Evolutionary conservation across 2,888 invertebrate species (phyloP).

Genomic region (Ochropleura leucogaster): DNA sequence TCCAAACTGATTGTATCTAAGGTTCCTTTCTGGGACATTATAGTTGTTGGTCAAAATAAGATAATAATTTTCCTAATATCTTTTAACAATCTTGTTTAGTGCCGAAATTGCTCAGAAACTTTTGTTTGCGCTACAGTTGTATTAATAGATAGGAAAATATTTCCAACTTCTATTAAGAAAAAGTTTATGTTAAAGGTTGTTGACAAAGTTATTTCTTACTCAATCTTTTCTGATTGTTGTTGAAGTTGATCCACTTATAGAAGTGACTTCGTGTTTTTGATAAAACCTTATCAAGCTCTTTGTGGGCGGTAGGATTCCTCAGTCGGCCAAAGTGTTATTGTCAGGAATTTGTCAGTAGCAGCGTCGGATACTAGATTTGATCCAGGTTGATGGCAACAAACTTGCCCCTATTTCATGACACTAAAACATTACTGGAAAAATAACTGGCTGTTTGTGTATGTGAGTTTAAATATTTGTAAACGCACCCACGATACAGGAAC

Average conservation of each 20-base stretch:
- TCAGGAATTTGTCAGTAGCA: too few species aligned
- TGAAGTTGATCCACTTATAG: not conserved
- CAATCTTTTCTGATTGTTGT: constrained; percentile 14
- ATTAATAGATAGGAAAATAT: constrained; percentile 21
- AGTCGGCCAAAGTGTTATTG: too few species aligned
- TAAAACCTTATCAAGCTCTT: too few species aligned
- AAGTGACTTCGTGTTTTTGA: not conserved
- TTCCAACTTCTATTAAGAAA: constrained; percentile 7
- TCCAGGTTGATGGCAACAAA: too few species aligned
- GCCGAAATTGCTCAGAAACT: constrained; percentile 19
- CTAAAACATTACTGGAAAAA: too few species aligned
- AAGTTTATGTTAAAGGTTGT: constrained; percentile 18
- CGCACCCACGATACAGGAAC: too few species aligned
- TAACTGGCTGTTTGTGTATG: too few species aligned
- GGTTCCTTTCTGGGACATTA: constrained; percentile 5
- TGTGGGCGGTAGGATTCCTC: too few species aligned
- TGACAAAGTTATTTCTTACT: constrained; percentile 19
- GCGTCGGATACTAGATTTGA: too few species aligned
- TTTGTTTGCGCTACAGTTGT: constrained; percentile 42
- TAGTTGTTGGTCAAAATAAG: constrained; percentile 54
- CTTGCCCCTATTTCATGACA: too few species aligned
- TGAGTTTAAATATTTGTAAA: too few species aligned
- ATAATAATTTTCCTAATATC: constrained; percentile 42
- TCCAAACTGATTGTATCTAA: constrained; percentile 20
- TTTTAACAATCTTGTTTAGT: constrained; percentile 33